These are phyloP conservation scores for Galerucella calmariensis DNA, from an alignment of 2,888 invertebrate genomes.

Conservation along the genomic window DNA sequence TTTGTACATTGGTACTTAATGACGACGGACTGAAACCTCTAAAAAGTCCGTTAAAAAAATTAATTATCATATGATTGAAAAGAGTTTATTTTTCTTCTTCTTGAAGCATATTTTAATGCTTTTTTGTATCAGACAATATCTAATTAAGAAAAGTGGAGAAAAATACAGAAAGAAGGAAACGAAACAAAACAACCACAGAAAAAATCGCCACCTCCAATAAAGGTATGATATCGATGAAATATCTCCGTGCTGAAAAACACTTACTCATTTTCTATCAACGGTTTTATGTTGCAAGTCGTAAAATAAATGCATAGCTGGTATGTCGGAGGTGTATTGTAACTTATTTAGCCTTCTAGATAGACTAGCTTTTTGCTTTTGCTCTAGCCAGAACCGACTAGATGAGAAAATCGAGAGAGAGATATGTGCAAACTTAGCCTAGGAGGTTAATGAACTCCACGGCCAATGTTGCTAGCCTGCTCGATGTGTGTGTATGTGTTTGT, in stretches of 20 bases:
- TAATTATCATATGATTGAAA: too few species aligned
- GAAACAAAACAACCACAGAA: too few species aligned
- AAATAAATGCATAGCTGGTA: not conserved
- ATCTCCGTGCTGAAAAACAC: not conserved
- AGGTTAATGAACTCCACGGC: conserved; percentile 52
- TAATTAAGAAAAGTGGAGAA: too few species aligned
- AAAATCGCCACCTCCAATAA: too few species aligned
- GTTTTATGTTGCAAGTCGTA: not conserved
- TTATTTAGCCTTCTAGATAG: conserved; percentile 1
- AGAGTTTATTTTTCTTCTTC: too few species aligned
- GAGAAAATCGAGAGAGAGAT: conserved; percentile 32
- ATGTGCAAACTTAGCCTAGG: conserved; percentile 54
- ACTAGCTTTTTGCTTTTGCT: conserved; percentile 14
- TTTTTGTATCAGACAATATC: too few species aligned
- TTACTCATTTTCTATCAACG: not conserved
- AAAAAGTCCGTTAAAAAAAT: too few species aligned
- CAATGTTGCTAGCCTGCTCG: conserved; percentile 47
- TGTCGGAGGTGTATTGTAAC: conserved; percentile 7
- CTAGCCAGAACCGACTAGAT: conserved; percentile 36
- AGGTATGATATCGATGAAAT: not conserved
- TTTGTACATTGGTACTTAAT: too few species aligned
- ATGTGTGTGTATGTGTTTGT: conserved; percentile 37
- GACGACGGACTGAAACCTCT: too few species aligned
- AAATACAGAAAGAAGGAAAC: too few species aligned
- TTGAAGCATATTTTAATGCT: too few species aligned